phyloP scores from a whole-genome alignment of 2,888 invertebrate species.

The Morpho deidamia region DNA sequence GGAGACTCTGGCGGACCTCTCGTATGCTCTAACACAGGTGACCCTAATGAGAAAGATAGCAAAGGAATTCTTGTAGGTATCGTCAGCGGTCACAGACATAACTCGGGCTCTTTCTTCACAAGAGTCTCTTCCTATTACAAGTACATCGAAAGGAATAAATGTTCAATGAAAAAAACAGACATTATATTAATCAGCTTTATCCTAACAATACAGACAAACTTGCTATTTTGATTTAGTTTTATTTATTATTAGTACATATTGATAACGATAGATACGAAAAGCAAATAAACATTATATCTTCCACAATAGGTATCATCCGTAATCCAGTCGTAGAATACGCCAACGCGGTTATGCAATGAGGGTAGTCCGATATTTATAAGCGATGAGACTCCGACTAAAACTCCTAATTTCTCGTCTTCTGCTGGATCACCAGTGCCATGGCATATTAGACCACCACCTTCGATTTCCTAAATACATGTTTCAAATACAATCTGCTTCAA shows the following conservation, averaged over 20 bases:
- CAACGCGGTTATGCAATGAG: slow-evolving; percentile 40
- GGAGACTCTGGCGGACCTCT: slow-evolving; percentile 61
- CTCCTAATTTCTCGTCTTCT: slow-evolving; percentile 36
- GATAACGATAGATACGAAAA: background rate
- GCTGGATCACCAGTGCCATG: slow-evolving; percentile 47
- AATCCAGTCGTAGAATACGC: slow-evolving; percentile 42
- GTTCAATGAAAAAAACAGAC: background rate
- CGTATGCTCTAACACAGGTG: slow-evolving; percentile 39
- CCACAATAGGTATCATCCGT: slow-evolving; percentile 7
- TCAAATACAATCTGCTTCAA: too few relatives aligned
- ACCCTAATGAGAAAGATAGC: slow-evolving; percentile 35
- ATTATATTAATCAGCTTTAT: slow-evolving; percentile 10
- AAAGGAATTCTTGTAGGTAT: slow-evolving; percentile 43
- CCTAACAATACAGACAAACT: slow-evolving; percentile 30
- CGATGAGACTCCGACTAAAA: slow-evolving; percentile 48
- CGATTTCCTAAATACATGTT: slow-evolving; percentile 37
- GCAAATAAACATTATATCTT: background rate
- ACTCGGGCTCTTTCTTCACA: slow-evolving; percentile 32
- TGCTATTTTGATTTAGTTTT: slow-evolving; percentile 42
- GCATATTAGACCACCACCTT: slow-evolving; percentile 52
- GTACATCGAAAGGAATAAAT: slow-evolving; percentile 28
- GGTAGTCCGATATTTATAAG: slow-evolving; percentile 41
- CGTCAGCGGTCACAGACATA: slow-evolving; percentile 28
- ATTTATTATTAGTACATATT: slow-evolving; percentile 22
- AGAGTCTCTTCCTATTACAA: slow-evolving; percentile 32